Conservation (phyloP, 2,888 invertebrate genomes). For the Ophion ventricosus region DNA sequence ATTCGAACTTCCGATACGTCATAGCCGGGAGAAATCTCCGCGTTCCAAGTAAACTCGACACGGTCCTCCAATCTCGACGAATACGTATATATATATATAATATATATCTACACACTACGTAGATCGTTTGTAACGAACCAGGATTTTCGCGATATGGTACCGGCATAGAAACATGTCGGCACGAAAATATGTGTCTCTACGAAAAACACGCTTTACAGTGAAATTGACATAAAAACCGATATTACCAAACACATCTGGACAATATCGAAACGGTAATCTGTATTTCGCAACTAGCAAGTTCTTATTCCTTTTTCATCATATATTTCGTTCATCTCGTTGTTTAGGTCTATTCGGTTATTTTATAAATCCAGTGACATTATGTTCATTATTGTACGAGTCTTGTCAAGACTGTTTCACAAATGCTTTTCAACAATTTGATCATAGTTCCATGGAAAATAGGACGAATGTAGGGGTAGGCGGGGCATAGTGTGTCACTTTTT, state of each 20-base stretch:
- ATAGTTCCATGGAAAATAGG: too few species aligned
- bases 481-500: too few species aligned
- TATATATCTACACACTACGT: not conserved
- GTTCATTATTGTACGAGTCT: too few species aligned
- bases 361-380: too few species aligned
- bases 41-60: conserved; percentile 48
- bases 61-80: conserved; percentile 40
- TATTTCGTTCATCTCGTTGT: too few species aligned
- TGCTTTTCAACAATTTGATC: too few species aligned
- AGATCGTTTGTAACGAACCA: conserved; percentile 16
- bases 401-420: too few species aligned
- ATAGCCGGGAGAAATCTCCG: conserved; percentile 37
- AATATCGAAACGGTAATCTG: too few species aligned
- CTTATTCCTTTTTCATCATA: too few species aligned
- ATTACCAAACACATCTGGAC: not conserved
- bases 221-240: not conserved
- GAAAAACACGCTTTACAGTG: conserved; percentile 3
- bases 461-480: too few species aligned
- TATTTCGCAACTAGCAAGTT: too few species aligned
- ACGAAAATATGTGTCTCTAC: not conserved
- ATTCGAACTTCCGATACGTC: conserved; percentile 60
- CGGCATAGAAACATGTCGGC: not conserved
- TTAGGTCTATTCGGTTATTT: too few species aligned
- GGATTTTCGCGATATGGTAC: not conserved
- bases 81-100: not conserved